Evolutionary conservation across 2,888 invertebrate genomes (phyloP), one percentile per base, ranked within the genome.

Genomic region (Palloptera scutellata): DNA sequence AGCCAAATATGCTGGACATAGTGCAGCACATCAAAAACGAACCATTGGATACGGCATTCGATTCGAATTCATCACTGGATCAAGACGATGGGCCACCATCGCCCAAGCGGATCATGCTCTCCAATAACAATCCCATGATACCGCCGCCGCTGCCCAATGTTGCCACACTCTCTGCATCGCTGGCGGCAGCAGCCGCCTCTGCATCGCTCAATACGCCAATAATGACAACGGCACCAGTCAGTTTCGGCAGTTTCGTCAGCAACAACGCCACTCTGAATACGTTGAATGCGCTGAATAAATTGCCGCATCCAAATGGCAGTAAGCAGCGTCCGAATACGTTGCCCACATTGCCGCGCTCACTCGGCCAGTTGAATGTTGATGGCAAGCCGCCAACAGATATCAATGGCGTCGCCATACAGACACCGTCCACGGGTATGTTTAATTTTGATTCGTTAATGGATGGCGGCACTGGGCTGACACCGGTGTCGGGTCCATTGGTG

Each of bases 401-500:
- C 71, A 90, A 91, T 43, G 95, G 94, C 66, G 89, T 95, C 72
- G 90, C 94, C 76, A 94, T 96, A 78, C 92, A 91, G 72, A 95
- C 95, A 12, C 96, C 96, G 0, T 94, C 95, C 71, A 91, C 91
- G 77, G 96, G 94, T 61, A 91, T 91, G 76, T 94, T 96, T 86
- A 95, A 95, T 85, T 96, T 95, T 83, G 96, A 97, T 79, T 94
- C 94, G 75, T 88, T 97, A 70, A 95, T 96, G 93, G 95, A 95
- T 77, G 95, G 95, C 61, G 95, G 96, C 78, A 95, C 96, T 1
- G 96, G 96, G 0, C 87, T 97, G 60, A 96, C 96, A 9, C 96
- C 96, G 0, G 93, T 95, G 45, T 90, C 89, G 60, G 89, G 89
- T 66, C 92, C 92, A 1, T 80, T 91, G 64, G 86, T 90, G 76